Evolutionary conservation across 2,113 vertebrate genomes (phyloP).

Genomic region (Naja naja): DNA sequence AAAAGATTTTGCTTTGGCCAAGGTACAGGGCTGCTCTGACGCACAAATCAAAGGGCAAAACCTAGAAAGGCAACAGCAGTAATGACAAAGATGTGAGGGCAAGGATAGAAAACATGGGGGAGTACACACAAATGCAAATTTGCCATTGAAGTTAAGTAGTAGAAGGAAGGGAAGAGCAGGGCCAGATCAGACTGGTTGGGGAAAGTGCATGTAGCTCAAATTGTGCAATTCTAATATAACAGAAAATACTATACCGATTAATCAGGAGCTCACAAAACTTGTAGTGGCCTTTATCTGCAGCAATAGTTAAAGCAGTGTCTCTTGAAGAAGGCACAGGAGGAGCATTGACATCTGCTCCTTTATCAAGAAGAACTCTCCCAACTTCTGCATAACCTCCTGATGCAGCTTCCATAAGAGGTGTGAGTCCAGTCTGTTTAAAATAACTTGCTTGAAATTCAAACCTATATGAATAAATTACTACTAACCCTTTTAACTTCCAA

Average conservation of each 20-base stretch:
- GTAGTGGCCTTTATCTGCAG: constrained; percentile 98
- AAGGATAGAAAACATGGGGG: neutral
- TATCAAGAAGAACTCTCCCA: constrained; percentile 95
- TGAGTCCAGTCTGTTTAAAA: constrained; percentile 88
- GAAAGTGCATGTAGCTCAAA: neutral
- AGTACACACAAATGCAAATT: neutral
- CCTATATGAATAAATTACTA: neutral
- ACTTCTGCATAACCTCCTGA: constrained; percentile 98
- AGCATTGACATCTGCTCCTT: constrained; percentile 97
- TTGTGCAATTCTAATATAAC: neutral
- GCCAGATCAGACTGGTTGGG: neutral
- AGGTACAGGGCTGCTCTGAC: neutral
- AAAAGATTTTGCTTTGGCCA: neutral
- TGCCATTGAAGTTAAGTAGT: neutral
- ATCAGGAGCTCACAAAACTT: constrained; percentile 99
- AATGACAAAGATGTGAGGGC: neutral
- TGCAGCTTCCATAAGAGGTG: constrained; percentile 97
- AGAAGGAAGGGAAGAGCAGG: neutral
- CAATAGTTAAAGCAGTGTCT: constrained; percentile 97
- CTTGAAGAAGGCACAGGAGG: constrained; percentile 96
- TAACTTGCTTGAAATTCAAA: neutral
- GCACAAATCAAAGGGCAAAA: neutral
- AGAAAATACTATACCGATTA: constrained; percentile 76
- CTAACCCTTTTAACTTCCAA: neutral
- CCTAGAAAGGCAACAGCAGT: neutral